Conservation (phyloP, 2,113 vertebrate species). For the Argyrosomus japonicus region DNA sequence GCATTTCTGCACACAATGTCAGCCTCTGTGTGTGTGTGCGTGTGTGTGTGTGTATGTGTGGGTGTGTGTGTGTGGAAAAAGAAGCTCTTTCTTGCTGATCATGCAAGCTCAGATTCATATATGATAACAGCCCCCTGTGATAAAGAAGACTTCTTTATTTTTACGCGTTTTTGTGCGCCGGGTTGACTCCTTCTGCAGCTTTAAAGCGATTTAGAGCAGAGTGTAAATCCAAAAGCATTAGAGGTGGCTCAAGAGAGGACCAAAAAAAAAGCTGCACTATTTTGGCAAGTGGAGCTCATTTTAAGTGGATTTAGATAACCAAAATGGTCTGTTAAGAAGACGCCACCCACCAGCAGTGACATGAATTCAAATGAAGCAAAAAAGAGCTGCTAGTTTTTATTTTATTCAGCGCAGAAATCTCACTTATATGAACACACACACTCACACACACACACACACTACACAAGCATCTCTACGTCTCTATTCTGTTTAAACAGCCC, state of each 20-base stretch:
- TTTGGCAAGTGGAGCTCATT: slow-evolving; percentile 3
- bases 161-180: neutral
- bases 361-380: slow-evolving; percentile 1
- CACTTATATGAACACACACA: neutral
- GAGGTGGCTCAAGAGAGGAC: slow-evolving; percentile 11
- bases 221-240: slow-evolving; percentile 15
- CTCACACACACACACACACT: no score
- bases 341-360: neutral
- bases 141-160: slow-evolving; percentile 46
- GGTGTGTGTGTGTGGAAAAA: slow-evolving; percentile 25
- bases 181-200: slow-evolving; percentile 17
- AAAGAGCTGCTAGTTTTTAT: neutral
- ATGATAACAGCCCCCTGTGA: slow-evolving; percentile 46
- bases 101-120: slow-evolving; percentile 63
- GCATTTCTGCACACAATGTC: slow-evolving; percentile 62
- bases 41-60: slow-evolving; percentile 35
- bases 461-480: neutral
- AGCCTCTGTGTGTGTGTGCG: slow-evolving; percentile 13
- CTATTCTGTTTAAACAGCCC: slow-evolving; percentile 25
- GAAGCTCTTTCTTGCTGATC: slow-evolving; percentile 67
- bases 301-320: slow-evolving; percentile 46
- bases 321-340: slow-evolving; percentile 13
- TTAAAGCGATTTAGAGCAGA: slow-evolving; percentile 38
- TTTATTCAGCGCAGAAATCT: slow-evolving; percentile 1
- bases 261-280: slow-evolving; percentile 7